Base-by-base conservation (phyloP, 2,113 vertebrate species). In the Neoarius graeffei region DNA sequence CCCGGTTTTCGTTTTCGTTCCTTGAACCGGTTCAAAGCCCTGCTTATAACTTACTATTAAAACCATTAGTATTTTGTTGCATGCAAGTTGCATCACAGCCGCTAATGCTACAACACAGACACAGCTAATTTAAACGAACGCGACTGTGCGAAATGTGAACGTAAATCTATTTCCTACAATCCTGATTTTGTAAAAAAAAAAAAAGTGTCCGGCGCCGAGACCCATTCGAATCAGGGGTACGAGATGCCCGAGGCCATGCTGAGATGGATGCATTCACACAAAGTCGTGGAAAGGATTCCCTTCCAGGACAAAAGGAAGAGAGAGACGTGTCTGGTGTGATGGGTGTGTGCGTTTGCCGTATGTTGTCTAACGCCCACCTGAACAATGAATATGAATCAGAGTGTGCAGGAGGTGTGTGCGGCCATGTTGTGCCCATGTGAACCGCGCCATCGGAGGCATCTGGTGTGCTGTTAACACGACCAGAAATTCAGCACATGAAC, bases 401-500 rank as follows among this genome's bases (percentile, higher is more conserved):
- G 54, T 59, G 67, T 15, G 81, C 35, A 66, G 57, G 67, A 84
- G 17, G 56, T 76, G 83, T 15, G 74, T 66, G 60, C 54, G 3
- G 67, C 48, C 42, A 13, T 83, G 82, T 35, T 83, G 67, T 11
- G 69, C 69, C 23, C 62, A 73, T 89, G 88, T 87, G 89, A 89
- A 88, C 85, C 25, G 42, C 80, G 82, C 62, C 88, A 48, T 56
- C 42, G 5, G 59, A 74, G 73, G 91, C 88, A 88, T 90, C 88
- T 88, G 87, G 69, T 48, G 60, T 10, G 84, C 35, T 3, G 71
- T 87, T 84, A 86, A 87, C 85, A 2, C 6, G 64, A 35, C 25
- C n/a, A 64, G 7, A 20, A 79, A 80, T 81, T 84, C 52, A 67
- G 27, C 89, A 84, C 88, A 89, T 90, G 90, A 92, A 89, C 90